A percentile compares a stretch with the other conserved stretches of the same genome.
These are phyloP conservation scores for Eulemur rubriventer DNA, from an alignment of 2,797 vertebrate species.

Conservation along the genomic window DNA sequence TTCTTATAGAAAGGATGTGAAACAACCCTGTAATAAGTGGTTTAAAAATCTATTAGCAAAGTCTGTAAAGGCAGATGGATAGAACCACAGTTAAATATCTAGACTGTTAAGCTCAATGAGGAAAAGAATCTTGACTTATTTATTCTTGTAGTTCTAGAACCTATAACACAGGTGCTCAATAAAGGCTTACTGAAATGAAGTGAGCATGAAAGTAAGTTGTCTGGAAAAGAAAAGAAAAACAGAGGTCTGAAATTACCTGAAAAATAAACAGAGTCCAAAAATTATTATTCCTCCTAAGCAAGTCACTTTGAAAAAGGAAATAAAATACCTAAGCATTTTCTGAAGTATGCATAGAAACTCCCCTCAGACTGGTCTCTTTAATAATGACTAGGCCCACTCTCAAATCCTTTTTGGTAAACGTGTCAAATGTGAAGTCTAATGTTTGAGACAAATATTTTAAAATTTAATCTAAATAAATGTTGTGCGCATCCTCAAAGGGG, in stretches of 20 bases:
- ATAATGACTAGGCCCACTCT: not conserved
- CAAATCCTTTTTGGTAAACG: conserved; percentile 35
- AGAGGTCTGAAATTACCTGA: not conserved
- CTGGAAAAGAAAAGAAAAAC: not conserved
- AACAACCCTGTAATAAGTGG: conserved; percentile 22
- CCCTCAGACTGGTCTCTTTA: not conserved
- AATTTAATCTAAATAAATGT: conserved; percentile 47
- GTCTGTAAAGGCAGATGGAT: not conserved
- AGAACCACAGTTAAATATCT: conserved; percentile 12
- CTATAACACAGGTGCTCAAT: conserved; percentile 26
- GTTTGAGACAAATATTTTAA: conserved; percentile 25
- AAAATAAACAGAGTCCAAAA: conserved; percentile 41
- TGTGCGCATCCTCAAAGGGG: not conserved
- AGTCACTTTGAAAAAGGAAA: conserved; percentile 39
- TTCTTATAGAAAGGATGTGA: not conserved
- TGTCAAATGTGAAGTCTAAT: conserved; percentile 17
- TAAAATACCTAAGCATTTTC: conserved; percentile 31
- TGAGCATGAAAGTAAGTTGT: conserved; percentile 15
- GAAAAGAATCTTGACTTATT: conserved; percentile 38
- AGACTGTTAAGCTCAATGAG: conserved; percentile 33
- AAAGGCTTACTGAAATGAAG: conserved; percentile 36
- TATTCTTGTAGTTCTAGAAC: not conserved
- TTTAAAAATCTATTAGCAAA: conserved; percentile 46
- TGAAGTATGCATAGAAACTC: conserved; percentile 32
- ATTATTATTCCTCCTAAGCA: conserved; percentile 19